phyloP scores from a whole-genome alignment of 2,797 vertebrate species.

The Cyprinodon diabolis region DNA sequence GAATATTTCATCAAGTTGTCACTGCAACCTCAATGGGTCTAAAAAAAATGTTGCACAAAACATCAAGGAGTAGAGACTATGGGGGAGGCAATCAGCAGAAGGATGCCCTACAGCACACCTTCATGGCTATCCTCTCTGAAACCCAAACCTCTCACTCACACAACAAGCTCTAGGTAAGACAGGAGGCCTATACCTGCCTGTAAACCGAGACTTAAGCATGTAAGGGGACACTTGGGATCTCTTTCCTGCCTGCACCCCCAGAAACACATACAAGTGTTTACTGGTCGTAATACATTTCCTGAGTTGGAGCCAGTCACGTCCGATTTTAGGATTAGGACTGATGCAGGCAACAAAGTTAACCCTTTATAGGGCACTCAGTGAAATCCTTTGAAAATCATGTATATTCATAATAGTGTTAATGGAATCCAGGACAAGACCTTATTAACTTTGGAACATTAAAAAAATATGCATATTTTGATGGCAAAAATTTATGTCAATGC shows the following conservation, averaged over 20 bases:
- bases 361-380: too few species aligned
- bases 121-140: conserved; percentile 72
- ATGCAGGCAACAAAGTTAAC: conserved; percentile 22
- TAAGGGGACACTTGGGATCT: conserved; percentile 70
- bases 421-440: too few species aligned
- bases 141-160: conserved; percentile 61
- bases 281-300: conserved; percentile 76
- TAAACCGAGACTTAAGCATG: conserved; percentile 68
- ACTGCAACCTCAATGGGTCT: background rate
- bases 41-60: conserved; percentile 14
- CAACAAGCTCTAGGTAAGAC: conserved; percentile 61
- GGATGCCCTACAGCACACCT: conserved; percentile 56
- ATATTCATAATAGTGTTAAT: too few species aligned
- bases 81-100: conserved; percentile 26
- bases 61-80: conserved; percentile 13
- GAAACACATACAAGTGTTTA: conserved; percentile 59
- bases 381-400: too few species aligned
- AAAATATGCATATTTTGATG: too few species aligned
- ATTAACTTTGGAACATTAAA: too few species aligned
- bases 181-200: conserved; percentile 65
- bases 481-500: too few species aligned
- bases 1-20: background rate
- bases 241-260: conserved; percentile 48
- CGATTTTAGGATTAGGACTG: conserved; percentile 31
- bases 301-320: conserved; percentile 62